Percentiles rank a stretch among this genome's conserved stretches.
Evolutionary conservation across 2,888 invertebrate genomes (phyloP).

Genomic region (Phengaris alcon): DNA sequence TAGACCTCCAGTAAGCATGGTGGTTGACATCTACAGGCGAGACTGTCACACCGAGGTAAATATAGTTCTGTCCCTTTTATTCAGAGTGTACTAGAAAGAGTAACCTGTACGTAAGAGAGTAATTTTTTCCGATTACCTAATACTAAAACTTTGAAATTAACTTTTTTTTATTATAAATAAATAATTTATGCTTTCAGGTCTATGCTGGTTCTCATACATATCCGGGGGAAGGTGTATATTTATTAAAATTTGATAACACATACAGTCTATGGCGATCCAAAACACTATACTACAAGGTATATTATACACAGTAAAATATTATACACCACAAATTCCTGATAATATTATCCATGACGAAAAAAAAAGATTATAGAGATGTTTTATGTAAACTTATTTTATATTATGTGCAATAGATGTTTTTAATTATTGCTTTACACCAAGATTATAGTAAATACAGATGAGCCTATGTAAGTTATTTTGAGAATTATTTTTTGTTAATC

Average conservation of each 20-base stretch:
- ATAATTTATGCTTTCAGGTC: slow-evolving; percentile 74
- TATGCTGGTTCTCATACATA: slow-evolving; percentile 98
- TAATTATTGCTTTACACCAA: background rate
- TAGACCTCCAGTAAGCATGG: slow-evolving; percentile 85
- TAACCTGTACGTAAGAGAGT: no score
- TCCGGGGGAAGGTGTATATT: slow-evolving; percentile 97
- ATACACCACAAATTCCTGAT: slow-evolving; percentile 31
- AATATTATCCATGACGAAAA: slow-evolving; percentile 48
- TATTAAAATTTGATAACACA: slow-evolving; percentile 99
- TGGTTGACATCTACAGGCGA: slow-evolving; percentile 96
- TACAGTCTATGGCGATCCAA: slow-evolving; percentile 99
- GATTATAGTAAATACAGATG: background rate
- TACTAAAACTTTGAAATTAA: background rate
- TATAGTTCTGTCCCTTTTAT: background rate
- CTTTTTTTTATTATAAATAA: background rate
- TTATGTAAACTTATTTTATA: background rate
- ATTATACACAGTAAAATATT: slow-evolving; percentile 88
- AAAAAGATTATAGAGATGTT: slow-evolving; percentile 12
- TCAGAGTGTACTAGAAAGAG: background rate
- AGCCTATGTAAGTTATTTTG: background rate
- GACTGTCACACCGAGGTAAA: slow-evolving; percentile 94
- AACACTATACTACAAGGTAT: slow-evolving; percentile 98
- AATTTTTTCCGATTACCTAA: background rate
- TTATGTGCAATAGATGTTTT: slow-evolving; percentile 5
- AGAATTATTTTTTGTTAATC: background rate